A percentile compares a stretch with the other conserved stretches of the same genome.
Conservation (phyloP, 2,888 invertebrate genomes). For the Chelonus formosanus region DNA sequence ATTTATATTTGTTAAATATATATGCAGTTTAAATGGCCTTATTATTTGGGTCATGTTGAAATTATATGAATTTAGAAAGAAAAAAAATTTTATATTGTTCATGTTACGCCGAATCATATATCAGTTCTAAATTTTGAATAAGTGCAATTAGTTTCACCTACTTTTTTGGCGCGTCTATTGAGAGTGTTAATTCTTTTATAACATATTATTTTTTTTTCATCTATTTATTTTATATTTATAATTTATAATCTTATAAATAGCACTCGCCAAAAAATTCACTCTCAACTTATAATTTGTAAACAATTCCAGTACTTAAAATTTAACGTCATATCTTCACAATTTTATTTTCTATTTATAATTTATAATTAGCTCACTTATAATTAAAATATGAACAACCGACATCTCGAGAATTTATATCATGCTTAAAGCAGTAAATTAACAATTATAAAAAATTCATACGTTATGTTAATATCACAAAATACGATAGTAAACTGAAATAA, state of each 20-base stretch:
- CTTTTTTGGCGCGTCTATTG: conserved; percentile 26
- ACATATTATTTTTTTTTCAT: conserved; percentile 19
- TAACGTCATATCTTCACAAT: too few relatives aligned
- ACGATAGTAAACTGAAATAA: too few relatives aligned
- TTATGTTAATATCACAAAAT: too few relatives aligned
- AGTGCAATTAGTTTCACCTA: conserved; percentile 9
- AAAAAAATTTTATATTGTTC: conserved; percentile 46
- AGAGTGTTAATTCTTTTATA: conserved; percentile 20
- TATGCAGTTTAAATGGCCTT: conserved; percentile 52
- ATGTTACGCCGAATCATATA: conserved; percentile 47
- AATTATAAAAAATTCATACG: too few relatives aligned
- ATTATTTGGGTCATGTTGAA: conserved; percentile 47
- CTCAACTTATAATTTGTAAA: too few relatives aligned
- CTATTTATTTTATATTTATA: neutral
- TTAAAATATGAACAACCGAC: conserved; percentile 10
- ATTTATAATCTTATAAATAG: neutral
- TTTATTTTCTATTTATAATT: too few relatives aligned
- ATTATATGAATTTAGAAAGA: conserved; percentile 41
- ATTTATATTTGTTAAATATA: conserved; percentile 38
- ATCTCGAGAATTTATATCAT: conserved; percentile 4
- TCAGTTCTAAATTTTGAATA: conserved; percentile 39
- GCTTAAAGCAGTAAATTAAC: too few relatives aligned
- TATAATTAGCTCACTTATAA: neutral
- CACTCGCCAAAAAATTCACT: too few relatives aligned
- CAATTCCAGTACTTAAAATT: too few relatives aligned